Conservation (phyloP, 2,797 vertebrate genomes). For the Ispidina lecontei region DNA sequence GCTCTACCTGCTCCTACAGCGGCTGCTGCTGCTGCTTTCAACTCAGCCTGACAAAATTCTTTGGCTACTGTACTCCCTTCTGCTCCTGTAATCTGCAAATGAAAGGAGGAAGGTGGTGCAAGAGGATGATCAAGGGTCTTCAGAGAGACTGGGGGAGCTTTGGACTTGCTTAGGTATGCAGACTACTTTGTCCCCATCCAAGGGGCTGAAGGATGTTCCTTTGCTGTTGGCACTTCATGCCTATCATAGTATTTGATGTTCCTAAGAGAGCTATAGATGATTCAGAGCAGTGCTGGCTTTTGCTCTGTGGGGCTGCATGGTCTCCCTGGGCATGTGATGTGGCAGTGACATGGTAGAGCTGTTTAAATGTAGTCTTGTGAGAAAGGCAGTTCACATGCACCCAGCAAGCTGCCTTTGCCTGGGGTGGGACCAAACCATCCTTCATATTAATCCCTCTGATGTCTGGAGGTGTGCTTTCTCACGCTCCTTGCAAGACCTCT, state of each 20-base stretch:
- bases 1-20: neutral
- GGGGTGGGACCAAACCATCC: neutral
- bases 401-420: neutral
- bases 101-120: neutral
- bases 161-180: neutral
- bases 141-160: neutral
- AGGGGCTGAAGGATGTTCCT: neutral
- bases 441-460: neutral
- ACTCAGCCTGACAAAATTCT: slow-evolving; percentile 17
- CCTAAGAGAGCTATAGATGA: neutral
- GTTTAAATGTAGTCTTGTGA: neutral
- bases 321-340: neutral
- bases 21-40: slow-evolving; percentile 24
- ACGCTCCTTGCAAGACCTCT: neutral
- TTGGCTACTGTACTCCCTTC: neutral
- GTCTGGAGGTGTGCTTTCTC: neutral
- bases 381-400: neutral
- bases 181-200: neutral
- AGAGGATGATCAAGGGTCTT: neutral
- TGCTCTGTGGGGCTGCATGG: neutral
- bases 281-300: neutral
- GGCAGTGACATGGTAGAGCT: neutral
- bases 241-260: neutral
- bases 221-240: neutral
- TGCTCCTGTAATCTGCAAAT: neutral